phyloP scores from a whole-genome alignment of 2,797 vertebrate species.

The Trematomus bernacchii region DNA sequence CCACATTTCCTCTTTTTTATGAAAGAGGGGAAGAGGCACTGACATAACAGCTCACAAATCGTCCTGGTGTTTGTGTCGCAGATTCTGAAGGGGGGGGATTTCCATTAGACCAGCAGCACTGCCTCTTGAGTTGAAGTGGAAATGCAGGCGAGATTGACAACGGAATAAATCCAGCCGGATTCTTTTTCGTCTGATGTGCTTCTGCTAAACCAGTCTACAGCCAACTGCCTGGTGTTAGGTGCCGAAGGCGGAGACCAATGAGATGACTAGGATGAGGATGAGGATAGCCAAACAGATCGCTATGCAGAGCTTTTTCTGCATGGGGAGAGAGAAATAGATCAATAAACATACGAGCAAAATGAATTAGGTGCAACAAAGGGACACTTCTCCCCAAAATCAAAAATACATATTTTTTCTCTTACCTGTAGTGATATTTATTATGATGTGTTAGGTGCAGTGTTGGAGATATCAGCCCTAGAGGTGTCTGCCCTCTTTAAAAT shows the following conservation, averaged over 20 bases:
- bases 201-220: not conserved
- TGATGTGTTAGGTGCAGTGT: too few species aligned
- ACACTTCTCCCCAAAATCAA: too few species aligned
- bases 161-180: slow-evolving; percentile 9
- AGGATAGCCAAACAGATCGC: slow-evolving; percentile 84
- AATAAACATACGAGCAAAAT: not conserved
- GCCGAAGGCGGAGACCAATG: slow-evolving; percentile 61
- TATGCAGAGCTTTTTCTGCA: slow-evolving; percentile 91
- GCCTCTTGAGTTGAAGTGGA: slow-evolving; percentile 8
- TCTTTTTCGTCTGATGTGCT: slow-evolving; percentile 3
- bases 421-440: too few species aligned
- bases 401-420: too few species aligned
- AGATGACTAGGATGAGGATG: slow-evolving; percentile 82
- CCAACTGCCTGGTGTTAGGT: slow-evolving; percentile 48
- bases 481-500: too few species aligned
- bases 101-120: slow-evolving; percentile 33
- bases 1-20: slow-evolving; percentile 39
- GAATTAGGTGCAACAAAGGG: not conserved
- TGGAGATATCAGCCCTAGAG: too few species aligned
- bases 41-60: slow-evolving; percentile 41
- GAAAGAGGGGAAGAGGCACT: not conserved
- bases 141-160: slow-evolving; percentile 4
- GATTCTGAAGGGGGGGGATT: not conserved
- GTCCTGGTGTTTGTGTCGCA: slow-evolving; percentile 2
- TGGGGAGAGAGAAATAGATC: slow-evolving; percentile 3